Conservation (phyloP, 2,797 vertebrate species). For the Chaetophractus vellerosus region DNA sequence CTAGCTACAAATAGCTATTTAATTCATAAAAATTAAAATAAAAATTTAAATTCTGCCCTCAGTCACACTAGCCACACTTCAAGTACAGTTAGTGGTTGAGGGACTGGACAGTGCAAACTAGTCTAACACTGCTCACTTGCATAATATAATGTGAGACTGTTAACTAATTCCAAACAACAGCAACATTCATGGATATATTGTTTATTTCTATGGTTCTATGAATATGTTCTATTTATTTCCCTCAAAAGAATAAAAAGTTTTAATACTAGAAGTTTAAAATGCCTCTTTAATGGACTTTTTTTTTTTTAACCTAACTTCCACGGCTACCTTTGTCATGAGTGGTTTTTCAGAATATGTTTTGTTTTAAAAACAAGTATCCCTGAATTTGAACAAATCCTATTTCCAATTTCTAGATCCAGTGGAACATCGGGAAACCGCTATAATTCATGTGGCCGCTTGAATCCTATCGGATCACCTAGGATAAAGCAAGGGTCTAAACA, state of each 20-base stretch:
- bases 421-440: not conserved
- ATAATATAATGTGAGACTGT: not conserved
- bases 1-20: not conserved
- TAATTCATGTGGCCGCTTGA: not conserved
- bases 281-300: not conserved
- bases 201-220: not conserved
- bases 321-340: not conserved
- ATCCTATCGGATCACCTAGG: not conserved
- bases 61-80: not conserved
- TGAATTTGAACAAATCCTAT: not conserved
- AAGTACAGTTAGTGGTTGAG: too few species aligned
- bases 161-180: not conserved
- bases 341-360: not conserved
- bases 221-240: slow-evolving; percentile 26
- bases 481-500: not conserved
- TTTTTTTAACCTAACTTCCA: not conserved
- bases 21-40: not conserved
- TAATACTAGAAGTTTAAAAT: not conserved
- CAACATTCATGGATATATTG: not conserved
- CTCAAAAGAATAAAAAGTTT: slow-evolving; percentile 22
- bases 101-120: fast-evolving
- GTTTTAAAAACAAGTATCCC: slow-evolving; percentile 22
- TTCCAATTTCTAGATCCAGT: not conserved
- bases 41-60: not conserved
- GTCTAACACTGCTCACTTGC: too few species aligned